Conservation (phyloP, 2,888 invertebrate genomes). For the Agrilus biguttatus region DNA sequence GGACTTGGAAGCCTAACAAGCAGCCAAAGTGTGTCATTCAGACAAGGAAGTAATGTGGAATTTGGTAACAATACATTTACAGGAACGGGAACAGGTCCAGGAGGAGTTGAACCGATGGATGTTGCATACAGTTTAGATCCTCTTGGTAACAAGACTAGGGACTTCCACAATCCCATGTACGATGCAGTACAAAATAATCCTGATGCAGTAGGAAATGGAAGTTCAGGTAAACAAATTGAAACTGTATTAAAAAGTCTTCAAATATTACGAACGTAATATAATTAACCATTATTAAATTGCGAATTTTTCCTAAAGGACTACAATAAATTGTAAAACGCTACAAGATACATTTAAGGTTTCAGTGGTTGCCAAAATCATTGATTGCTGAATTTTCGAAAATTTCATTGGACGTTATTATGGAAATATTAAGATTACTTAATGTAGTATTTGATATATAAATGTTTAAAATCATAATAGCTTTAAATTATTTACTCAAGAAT, state of each 20-base stretch:
- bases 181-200: slow-evolving; percentile 64
- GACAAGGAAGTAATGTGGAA: slow-evolving; percentile 87
- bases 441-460: too few relatives aligned
- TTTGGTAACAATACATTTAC: slow-evolving; percentile 52
- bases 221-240: slow-evolving; percentile 31
- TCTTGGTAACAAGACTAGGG: slow-evolving; percentile 63
- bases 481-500: too few relatives aligned
- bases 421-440: too few relatives aligned
- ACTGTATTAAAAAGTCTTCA: neutral
- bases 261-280: neutral
- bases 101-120: slow-evolving; percentile 49
- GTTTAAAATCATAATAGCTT: too few relatives aligned
- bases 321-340: too few relatives aligned
- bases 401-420: too few relatives aligned
- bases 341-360: too few relatives aligned
- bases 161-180: slow-evolving; percentile 98
- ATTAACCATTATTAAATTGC: too few relatives aligned
- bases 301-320: too few relatives aligned
- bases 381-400: too few relatives aligned
- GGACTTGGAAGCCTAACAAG: slow-evolving; percentile 67
- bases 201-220: slow-evolving; percentile 44
- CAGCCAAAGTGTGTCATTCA: slow-evolving; percentile 83
- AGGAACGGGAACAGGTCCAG: slow-evolving; percentile 30
- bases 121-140: slow-evolving; percentile 70
- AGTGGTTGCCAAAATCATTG: too few relatives aligned